Conservation (phyloP, 2,113 vertebrate species). For the Platanista minor region DNA sequence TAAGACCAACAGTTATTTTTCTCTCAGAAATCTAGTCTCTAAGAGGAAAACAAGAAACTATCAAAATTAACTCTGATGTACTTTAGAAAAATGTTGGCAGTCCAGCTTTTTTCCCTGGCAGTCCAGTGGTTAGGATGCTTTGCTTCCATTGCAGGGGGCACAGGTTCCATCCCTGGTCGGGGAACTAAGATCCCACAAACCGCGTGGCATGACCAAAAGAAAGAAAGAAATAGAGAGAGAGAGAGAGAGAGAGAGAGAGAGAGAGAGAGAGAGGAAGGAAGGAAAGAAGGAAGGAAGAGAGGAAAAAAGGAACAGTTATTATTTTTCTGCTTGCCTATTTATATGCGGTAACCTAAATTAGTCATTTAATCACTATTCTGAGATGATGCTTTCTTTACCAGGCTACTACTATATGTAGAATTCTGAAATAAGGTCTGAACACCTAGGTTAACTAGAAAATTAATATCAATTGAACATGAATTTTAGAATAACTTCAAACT, state of each 20-base stretch:
- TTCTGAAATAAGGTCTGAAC: conserved; percentile 15
- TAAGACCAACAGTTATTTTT: background rate
- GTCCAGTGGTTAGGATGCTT: too few species aligned
- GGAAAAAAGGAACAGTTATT: background rate
- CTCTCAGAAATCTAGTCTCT: background rate
- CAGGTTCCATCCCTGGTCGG: too few species aligned
- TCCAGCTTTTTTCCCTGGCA: too few species aligned
- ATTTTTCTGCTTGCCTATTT: background rate
- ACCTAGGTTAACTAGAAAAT: background rate
- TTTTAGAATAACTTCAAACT: background rate
- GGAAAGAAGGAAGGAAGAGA: accelerated
- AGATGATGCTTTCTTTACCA: background rate
- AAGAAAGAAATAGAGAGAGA: too few species aligned
- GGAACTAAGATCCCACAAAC: too few species aligned
- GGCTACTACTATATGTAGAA: background rate
- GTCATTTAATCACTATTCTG: background rate
- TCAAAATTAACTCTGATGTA: background rate
- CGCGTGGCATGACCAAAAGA: too few species aligned
- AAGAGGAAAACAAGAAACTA: background rate
- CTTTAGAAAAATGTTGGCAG: background rate
- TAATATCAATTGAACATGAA: background rate
- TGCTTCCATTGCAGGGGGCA: too few species aligned
- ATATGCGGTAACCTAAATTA: background rate
- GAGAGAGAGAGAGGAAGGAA: too few species aligned
- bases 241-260: accelerated